Evolutionary conservation across 2,113 vertebrate species (phyloP), one percentile per base, ranked within the genome.

Genomic region (Xiphias gladius): DNA sequence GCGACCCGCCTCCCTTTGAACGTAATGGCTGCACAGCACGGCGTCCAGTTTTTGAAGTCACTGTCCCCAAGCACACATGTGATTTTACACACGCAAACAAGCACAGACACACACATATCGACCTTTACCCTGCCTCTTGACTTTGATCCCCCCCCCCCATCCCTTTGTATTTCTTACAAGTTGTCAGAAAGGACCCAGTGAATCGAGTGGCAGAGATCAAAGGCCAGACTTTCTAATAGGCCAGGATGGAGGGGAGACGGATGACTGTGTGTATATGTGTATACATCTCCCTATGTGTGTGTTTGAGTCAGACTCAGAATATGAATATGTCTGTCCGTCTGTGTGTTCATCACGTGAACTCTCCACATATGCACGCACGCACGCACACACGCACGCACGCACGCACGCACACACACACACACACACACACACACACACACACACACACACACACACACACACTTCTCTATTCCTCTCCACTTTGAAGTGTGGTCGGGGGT

Each of bases 121-220:
- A 90, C 85, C 90, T 91, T 91, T 90, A 84, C 73, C 88, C 91
- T 89, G 94, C 88, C 94, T 92, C 94, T 90, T 91, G 90, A 95
- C 96, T 98, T 98, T 98, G 96, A 97, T 98, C 96, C 89, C 82
- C 68, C 72, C n/a, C 52, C 58, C 64, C 58, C 76, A 87, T 91
- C 91, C 76, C 90, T 92, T 92, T 92, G 85, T 90, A 67, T 89
- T 90, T 86, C 80, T 93, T 91, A 87, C n/a, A 73, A 90, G 84
- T 91, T 91, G 92, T 93, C 92, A 91, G 87, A 91, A 89, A 97
- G 95, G 92, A 93, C 84, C 80, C 95, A 83, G 84, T 59, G 86
- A 92, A 90, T 92, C 76, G 76, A 91, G 87, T 72, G 89, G 87
- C 86, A 85, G 39, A 90, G 96, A 98, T 97, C 96, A 97, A 97